These are phyloP conservation scores for Thaumatotibia leucotreta DNA, from an alignment of 1,140 invertebrate genomes.

Conservation along the genomic window DNA sequence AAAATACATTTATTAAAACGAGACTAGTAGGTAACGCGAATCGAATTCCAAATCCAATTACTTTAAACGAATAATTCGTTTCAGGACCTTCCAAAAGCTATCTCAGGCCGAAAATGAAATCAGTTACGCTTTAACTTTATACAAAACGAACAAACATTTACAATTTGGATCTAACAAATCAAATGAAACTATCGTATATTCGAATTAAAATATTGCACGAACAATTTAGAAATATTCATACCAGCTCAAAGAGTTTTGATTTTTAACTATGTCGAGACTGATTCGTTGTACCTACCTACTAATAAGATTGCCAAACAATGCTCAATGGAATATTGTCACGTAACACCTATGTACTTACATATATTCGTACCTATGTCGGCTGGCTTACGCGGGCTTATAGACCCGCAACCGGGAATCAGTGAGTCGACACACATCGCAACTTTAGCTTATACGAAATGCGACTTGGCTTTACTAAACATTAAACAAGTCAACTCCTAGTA, in stretches of 20 bases:
- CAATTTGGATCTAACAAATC: not conserved
- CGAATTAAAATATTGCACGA: not conserved
- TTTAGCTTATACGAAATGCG: not conserved
- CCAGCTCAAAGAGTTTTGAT: not conserved
- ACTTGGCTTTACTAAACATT: not conserved
- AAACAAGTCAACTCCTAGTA: not conserved
- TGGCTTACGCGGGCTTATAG: constrained; percentile 8
- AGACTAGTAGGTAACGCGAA: too few species aligned
- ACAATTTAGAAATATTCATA: not conserved
- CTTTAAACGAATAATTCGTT: not conserved
- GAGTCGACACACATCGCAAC: not conserved
- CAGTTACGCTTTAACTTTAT: not conserved
- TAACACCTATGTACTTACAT: not conserved
- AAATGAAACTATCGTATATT: not conserved
- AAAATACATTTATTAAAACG: too few species aligned
- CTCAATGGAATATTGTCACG: not conserved
- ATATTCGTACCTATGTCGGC: not conserved
- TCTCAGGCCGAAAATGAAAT: not conserved
- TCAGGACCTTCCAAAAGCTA: not conserved
- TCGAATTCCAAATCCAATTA: not conserved
- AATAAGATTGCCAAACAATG: not conserved
- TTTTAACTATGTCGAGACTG: not conserved
- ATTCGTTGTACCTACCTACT: not conserved
- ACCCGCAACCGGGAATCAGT: not conserved
- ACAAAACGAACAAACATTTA: not conserved